phyloP scores from a whole-genome alignment of 2,888 invertebrate species.

The Amaurobius ferox region DNA sequence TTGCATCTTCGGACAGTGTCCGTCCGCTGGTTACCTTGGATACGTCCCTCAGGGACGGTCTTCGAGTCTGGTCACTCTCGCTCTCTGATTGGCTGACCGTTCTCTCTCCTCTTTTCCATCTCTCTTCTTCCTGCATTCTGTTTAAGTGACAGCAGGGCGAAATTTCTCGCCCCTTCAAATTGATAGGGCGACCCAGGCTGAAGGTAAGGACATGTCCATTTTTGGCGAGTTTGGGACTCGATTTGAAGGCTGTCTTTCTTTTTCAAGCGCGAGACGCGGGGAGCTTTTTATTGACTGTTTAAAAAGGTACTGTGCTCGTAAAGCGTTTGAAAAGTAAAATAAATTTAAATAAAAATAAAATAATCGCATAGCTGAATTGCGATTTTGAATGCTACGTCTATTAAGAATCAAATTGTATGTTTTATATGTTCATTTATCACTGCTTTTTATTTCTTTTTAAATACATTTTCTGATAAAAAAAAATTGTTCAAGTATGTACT shows the following conservation, averaged over 20 bases:
- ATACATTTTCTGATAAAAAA: no score
- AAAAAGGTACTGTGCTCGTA: neutral
- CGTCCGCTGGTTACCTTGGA: slow-evolving; percentile 58
- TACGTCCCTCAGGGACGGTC: slow-evolving; percentile 69
- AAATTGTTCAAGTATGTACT: no score
- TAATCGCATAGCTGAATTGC: no score
- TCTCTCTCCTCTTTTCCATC: slow-evolving; percentile 32
- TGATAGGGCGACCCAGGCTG: slow-evolving; percentile 32
- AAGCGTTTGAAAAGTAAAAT: neutral
- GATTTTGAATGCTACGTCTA: no score
- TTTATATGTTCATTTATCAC: no score
- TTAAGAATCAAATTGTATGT: no score
- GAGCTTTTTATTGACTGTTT: neutral
- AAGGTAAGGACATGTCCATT: slow-evolving; percentile 34
- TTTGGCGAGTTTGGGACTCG: slow-evolving; percentile 55
- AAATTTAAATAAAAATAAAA: no score
- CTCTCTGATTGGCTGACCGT: slow-evolving; percentile 57
- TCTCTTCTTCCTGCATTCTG: slow-evolving; percentile 18
- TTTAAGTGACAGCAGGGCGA: slow-evolving; percentile 68
- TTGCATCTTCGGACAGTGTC: slow-evolving; percentile 53
- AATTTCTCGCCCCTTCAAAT: slow-evolving; percentile 68
- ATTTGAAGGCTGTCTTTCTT: slow-evolving; percentile 19
- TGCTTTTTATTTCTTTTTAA: no score
- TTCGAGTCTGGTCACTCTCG: slow-evolving; percentile 33
- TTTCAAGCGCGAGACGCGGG: neutral